phyloP scores from a whole-genome alignment of 2,888 invertebrate species.

The Stegana nigrithorax region DNA sequence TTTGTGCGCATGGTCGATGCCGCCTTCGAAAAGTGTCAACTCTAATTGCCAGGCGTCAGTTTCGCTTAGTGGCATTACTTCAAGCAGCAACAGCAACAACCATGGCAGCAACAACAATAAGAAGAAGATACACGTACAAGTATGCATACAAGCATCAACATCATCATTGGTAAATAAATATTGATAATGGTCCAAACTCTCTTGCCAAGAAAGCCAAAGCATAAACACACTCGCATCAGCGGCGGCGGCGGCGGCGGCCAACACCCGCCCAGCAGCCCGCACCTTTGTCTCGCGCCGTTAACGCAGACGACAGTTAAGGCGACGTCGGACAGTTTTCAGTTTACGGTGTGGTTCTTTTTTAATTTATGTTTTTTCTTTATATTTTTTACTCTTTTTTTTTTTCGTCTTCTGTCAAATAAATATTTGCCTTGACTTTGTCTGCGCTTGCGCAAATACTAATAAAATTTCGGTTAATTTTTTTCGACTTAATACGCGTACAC shows the following conservation, averaged over 20 bases:
- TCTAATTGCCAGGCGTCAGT: slow-evolving; percentile 57
- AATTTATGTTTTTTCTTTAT: neutral
- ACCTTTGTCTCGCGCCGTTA: neutral
- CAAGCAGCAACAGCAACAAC: too few species aligned
- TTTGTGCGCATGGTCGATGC: slow-evolving; percentile 16
- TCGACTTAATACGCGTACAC: slow-evolving; percentile 50
- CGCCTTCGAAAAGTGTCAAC: slow-evolving; percentile 58
- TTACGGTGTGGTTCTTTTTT: neutral
- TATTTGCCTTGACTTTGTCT: slow-evolving; percentile 59
- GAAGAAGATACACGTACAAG: too few species aligned
- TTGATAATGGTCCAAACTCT: slow-evolving; percentile 18
- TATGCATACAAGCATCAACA: slow-evolving; percentile 12
- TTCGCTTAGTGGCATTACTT: slow-evolving; percentile 52
- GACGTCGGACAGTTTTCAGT: neutral
- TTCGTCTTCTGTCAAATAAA: slow-evolving; percentile 41
- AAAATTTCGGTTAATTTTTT: slow-evolving; percentile 67
- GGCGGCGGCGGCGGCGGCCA: neutral
- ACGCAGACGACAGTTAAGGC: neutral
- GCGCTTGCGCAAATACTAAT: slow-evolving; percentile 66
- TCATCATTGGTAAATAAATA: slow-evolving; percentile 20
- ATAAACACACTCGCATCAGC: neutral
- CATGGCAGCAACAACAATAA: neutral
- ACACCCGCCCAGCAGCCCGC: slow-evolving; percentile 21
- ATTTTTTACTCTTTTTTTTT: neutral
- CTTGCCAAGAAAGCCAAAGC: neutral